A percentile compares a stretch with the other conserved stretches of the same genome.
Evolutionary conservation across 2,888 invertebrate genomes (phyloP).

Genomic region (Dynastes hyllus): DNA sequence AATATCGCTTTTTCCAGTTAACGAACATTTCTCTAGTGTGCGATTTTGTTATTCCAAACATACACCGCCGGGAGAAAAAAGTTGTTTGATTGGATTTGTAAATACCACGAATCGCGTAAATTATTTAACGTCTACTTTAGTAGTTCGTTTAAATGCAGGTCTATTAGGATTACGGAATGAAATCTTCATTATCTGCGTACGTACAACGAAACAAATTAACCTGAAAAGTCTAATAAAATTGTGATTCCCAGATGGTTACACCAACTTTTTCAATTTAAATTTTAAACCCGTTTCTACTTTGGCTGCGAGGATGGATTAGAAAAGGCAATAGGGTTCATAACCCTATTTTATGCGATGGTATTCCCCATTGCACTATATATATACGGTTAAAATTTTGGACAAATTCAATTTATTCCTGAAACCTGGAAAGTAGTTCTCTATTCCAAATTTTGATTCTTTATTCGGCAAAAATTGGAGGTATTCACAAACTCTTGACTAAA

Average conservation of each 20-base stretch:
- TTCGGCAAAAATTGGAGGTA: no score
- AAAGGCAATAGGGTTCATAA: neutral
- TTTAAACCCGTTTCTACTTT: slow-evolving; percentile 36
- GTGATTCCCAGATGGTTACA: slow-evolving; percentile 33
- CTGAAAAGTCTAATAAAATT: slow-evolving; percentile 32
- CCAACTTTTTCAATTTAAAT: slow-evolving; percentile 48
- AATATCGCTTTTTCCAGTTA: slow-evolving; percentile 12
- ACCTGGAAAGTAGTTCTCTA: no score
- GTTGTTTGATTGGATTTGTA: slow-evolving; percentile 18
- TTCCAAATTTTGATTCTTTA: no score
- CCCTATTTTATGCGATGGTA: neutral
- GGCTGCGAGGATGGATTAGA: slow-evolving; percentile 3
- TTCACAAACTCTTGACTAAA: no score
- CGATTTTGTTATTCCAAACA: neutral
- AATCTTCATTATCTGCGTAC: slow-evolving; percentile 31
- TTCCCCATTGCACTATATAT: no score
- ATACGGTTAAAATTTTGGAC: no score
- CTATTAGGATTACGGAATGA: slow-evolving; percentile 34
- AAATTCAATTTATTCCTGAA: no score
- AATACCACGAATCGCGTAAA: neutral
- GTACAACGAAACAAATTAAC: slow-evolving; percentile 14
- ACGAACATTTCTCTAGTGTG: neutral
- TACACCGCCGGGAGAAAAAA: neutral
- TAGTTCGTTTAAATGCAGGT: slow-evolving; percentile 36
- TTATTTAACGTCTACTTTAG: slow-evolving; percentile 27